Conservation (phyloP, 2,113 vertebrate genomes). For the Psittacara wagleri region DNA sequence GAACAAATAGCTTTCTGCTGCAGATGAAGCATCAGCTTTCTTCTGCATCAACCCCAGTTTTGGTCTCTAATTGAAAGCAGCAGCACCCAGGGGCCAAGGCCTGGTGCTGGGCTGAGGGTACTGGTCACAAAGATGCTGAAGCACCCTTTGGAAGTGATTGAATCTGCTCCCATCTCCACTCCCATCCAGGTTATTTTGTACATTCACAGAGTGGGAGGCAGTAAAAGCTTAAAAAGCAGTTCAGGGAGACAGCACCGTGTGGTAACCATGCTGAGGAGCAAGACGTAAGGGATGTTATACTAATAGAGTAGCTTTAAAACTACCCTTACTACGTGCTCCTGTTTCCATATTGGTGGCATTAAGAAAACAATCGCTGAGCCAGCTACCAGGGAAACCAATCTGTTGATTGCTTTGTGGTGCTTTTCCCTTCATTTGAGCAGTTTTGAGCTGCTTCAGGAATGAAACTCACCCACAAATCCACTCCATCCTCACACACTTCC, state of each 20-base stretch:
- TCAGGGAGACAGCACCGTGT: background rate
- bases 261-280: background rate
- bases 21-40: background rate
- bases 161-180: background rate
- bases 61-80: background rate
- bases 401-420: too few relatives aligned
- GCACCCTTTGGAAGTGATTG: background rate
- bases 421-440: background rate
- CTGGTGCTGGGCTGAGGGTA: background rate
- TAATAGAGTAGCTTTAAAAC: background rate
- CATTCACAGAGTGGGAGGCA: background rate
- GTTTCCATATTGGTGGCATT: rapidly evolving
- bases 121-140: background rate
- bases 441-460: background rate
- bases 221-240: background rate
- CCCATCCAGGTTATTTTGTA: background rate
- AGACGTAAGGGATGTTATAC: background rate
- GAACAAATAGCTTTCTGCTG: background rate
- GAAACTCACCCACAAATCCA: background rate
- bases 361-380: background rate
- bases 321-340: background rate
- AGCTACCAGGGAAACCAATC: background rate
- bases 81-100: background rate
- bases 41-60: background rate
- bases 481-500: background rate